A percentile compares a stretch with the other conserved stretches of the same genome.
Evolutionary conservation across 2,113 vertebrate genomes (phyloP).

Genomic region (Misgurnus mizolepis): DNA sequence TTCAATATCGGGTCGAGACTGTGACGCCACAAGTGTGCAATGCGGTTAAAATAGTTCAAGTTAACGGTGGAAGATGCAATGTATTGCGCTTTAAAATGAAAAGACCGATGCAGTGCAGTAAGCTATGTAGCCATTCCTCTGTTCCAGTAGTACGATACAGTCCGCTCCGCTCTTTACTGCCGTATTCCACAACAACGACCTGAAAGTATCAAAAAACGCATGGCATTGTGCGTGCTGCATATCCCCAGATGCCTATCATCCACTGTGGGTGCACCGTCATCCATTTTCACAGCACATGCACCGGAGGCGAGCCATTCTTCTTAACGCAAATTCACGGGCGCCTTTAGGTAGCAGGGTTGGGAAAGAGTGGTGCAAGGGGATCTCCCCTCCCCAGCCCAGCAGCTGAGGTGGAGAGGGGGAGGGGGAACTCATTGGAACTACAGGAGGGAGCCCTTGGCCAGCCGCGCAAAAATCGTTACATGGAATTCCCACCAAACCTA

Average conservation of each 20-base stretch:
- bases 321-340: conserved; percentile 46
- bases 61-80: background rate
- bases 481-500: conserved; percentile 71
- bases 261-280: conserved; percentile 1
- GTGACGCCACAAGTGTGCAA: background rate
- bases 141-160: conserved; percentile 8
- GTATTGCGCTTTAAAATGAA: conserved; percentile 27
- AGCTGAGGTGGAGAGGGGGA: conserved; percentile 50
- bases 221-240: conserved; percentile 1
- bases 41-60: background rate
- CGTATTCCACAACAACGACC: conserved; percentile 36
- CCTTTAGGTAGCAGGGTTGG: conserved; percentile 48
- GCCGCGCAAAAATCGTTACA: conserved; percentile 66
- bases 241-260: conserved; percentile 23
- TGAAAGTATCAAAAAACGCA: conserved; percentile 12
- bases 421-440: conserved; percentile 51
- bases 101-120: background rate
- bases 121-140: conserved; percentile 36
- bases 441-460: conserved; percentile 60
- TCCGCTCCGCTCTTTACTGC: conserved; percentile 35
- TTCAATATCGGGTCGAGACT: conserved; percentile 12
- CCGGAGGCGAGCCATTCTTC: conserved; percentile 51
- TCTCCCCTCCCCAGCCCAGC: conserved; percentile 38
- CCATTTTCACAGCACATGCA: conserved; percentile 32
- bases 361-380: conserved; percentile 52